Base-by-base conservation (phyloP, 2,113 vertebrate genomes). In the Heliornis fulica region DNA sequence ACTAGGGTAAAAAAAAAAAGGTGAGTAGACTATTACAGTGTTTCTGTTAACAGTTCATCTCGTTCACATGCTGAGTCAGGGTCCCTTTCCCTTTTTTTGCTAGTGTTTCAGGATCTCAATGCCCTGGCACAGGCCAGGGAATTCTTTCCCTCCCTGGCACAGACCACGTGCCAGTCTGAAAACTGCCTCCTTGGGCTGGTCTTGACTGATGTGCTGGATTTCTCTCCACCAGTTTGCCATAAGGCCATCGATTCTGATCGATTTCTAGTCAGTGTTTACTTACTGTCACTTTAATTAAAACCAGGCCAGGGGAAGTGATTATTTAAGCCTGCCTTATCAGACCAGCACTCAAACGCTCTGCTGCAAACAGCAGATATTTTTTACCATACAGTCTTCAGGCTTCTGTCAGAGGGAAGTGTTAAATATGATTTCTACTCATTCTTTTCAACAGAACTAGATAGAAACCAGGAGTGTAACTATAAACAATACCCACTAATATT, bases 211-310 rank as follows among this genome's bases (percentile, higher is more conserved):
- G 0, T 51, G 3, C 32, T 51, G 56, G 82, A 43, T 83, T 92
- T 96, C 90, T 70, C 79, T 80, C 56, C 4, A 3, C 79, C 46
- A 43, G 17, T 90, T 92, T 40, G 68, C 92, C 72, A 68, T 25
- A 7, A 92, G 26, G 60, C 76, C 83, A 93, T 94, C 75, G 93
- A 97, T 96, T 86, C 71, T 78, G 41, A 95, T 88, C 4, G 46
- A 95, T 93, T 96, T 81, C 88, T 68, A 89, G 78, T 87, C 94
- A 66, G 34, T 60, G 76, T 75, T 95, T 96, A 72, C 85, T 92
- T 68, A 38, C 60, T 89, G 95, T 70, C 88, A 83, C 76, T 95
- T 90, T 88, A 96, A 95, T 96, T 96, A 94, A 96, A 97, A 71
- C 17, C 76, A 89, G 83, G 74, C 59, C 68, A 74, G 76, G 46